phyloP scores from a whole-genome alignment of 1,140 invertebrate species.

The Brevipalpus yothersi region DNA sequence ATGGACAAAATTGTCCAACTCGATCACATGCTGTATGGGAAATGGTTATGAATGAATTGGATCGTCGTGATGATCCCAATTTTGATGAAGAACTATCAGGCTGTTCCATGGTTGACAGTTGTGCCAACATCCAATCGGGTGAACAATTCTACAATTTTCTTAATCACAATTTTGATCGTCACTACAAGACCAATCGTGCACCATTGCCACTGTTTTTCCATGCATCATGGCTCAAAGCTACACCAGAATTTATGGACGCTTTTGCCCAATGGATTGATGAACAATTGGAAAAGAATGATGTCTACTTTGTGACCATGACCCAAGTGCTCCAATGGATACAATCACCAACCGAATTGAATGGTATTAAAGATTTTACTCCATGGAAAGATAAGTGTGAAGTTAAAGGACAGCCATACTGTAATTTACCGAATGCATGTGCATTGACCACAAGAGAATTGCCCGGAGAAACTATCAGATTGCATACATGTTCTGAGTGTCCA shows the following conservation, averaged over 20 bases:
- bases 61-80: constrained; percentile 64
- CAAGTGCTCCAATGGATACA: constrained; percentile 95
- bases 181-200: constrained; percentile 77
- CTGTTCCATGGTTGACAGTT: constrained; percentile 88
- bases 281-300: constrained; percentile 58
- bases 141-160: constrained; percentile 90
- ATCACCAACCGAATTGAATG: constrained; percentile 63
- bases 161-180: constrained; percentile 81
- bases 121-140: constrained; percentile 70
- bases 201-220: constrained; percentile 84
- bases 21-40: constrained; percentile 76
- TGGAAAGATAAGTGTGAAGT: constrained; percentile 91
- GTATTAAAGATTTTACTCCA: constrained; percentile 64
- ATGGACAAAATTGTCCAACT: constrained; percentile 65
- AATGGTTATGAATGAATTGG: constrained; percentile 91
- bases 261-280: constrained; percentile 88
- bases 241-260: constrained; percentile 70
- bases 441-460: constrained; percentile 66
- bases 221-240: constrained; percentile 82
- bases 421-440: constrained; percentile 64
- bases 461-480: constrained; percentile 66
- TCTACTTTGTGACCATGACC: constrained; percentile 92
- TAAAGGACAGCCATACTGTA: constrained; percentile 74
- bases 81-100: constrained; percentile 76
- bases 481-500: constrained; percentile 85